phyloP scores from a whole-genome alignment of 2,888 invertebrate genomes.

The Clanis bilineata region DNA sequence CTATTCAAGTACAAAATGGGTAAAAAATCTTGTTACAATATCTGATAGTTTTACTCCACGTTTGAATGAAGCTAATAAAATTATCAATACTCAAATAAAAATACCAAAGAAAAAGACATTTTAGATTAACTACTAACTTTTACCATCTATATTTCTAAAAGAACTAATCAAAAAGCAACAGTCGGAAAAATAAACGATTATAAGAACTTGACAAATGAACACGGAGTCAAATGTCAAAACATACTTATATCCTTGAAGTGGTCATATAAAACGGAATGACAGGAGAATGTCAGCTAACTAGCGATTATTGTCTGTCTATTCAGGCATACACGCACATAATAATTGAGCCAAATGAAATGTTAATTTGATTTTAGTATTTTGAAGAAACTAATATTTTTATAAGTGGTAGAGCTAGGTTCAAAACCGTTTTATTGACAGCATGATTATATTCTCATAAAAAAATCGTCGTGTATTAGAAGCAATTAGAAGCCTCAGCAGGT shows the following conservation, averaged over 20 bases:
- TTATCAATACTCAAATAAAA: background rate
- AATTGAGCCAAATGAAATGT: background rate
- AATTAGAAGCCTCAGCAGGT: no score
- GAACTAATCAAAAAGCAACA: background rate
- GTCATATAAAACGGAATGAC: background rate
- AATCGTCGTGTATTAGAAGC: no score
- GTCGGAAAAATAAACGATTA: background rate
- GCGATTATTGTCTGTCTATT: conserved; percentile 7
- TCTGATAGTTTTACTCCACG: background rate
- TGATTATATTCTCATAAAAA: no score
- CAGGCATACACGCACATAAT: background rate
- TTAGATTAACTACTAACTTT: no score
- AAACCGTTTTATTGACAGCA: no score
- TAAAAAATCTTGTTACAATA: background rate
- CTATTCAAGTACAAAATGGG: background rate
- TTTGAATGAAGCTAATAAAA: background rate
- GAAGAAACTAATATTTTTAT: no score
- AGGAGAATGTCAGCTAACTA: conserved; percentile 8
- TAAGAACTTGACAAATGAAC: conserved; percentile 10
- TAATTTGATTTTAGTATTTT: background rate
- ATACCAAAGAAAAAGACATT: background rate
- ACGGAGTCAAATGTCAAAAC: conserved; percentile 6
- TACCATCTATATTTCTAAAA: background rate
- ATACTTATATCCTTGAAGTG: conserved; percentile 7
- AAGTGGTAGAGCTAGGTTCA: no score